A percentile compares a stretch with the other conserved stretches of the same genome.
Conservation (phyloP, 2,888 invertebrate genomes). For the Pandemis heparana region DNA sequence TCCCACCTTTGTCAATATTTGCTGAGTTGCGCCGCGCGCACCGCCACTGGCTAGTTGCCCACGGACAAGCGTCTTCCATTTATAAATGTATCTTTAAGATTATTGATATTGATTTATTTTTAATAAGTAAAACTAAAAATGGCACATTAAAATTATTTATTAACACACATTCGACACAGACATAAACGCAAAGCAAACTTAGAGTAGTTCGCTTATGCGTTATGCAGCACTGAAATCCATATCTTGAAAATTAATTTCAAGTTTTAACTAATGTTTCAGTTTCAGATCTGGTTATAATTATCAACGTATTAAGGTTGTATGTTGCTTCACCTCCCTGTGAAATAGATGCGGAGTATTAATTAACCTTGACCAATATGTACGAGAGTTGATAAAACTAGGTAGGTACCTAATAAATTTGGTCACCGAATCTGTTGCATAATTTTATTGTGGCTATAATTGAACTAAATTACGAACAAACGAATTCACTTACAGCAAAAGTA, state of each 20-base stretch:
- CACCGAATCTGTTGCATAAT: background rate
- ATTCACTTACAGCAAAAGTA: background rate
- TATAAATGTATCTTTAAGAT: background rate
- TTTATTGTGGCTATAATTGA: slow-evolving; percentile 1
- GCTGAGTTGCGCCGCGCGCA: slow-evolving; percentile 58
- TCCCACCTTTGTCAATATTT: slow-evolving; percentile 85
- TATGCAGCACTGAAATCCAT: background rate
- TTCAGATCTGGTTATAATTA: background rate
- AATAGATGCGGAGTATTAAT: background rate
- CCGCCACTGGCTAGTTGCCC: slow-evolving; percentile 44
- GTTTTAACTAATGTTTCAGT: background rate
- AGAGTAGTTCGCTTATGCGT: too few relatives aligned
- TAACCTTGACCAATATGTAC: slow-evolving; percentile 1
- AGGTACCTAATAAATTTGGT: background rate
- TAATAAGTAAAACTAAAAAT: background rate
- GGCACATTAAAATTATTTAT: too few relatives aligned
- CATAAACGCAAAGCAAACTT: too few relatives aligned
- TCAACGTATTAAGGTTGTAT: background rate
- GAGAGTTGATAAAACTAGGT: background rate
- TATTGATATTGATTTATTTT: background rate
- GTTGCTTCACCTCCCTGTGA: background rate
- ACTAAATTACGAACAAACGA: slow-evolving; percentile 1
- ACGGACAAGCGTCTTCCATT: slow-evolving; percentile 20
- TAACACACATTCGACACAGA: too few relatives aligned
- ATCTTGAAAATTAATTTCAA: background rate